Conservation (phyloP, 2,888 invertebrate genomes). For the Spilosoma lubricipeda region DNA sequence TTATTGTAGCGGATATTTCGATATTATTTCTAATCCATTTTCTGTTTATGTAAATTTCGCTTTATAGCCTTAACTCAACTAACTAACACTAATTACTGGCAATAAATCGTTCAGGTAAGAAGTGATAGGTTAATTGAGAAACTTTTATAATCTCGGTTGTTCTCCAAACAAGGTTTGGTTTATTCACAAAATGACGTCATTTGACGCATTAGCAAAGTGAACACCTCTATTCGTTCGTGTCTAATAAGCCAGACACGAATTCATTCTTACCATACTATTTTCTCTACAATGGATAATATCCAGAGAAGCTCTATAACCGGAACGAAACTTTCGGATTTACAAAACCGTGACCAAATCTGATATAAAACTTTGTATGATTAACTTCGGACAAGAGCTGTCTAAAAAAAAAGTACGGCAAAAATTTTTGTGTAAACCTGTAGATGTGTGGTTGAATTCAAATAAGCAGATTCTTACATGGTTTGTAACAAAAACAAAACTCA, state of each 20-base stretch:
- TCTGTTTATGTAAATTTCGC: neutral
- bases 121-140: slow-evolving; percentile 9
- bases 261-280: neutral
- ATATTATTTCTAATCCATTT: neutral
- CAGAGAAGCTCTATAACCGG: neutral
- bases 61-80: neutral
- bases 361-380: neutral
- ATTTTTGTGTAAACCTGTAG: neutral
- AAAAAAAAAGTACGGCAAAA: neutral
- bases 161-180: slow-evolving; percentile 1
- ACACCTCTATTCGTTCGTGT: neutral
- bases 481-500: neutral
- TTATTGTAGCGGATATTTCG: neutral
- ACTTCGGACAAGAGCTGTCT: neutral
- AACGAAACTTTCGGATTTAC: neutral
- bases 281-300: neutral
- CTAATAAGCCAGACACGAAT: neutral
- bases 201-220: neutral
- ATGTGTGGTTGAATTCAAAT: neutral
- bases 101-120: slow-evolving; percentile 7
- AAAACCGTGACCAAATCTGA: neutral
- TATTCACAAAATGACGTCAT: slow-evolving; percentile 10
- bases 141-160: neutral
- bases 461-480: neutral
- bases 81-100: neutral